phyloP scores from a whole-genome alignment of 2,113 vertebrate genomes.

The Microtus pennsylvanicus region DNA sequence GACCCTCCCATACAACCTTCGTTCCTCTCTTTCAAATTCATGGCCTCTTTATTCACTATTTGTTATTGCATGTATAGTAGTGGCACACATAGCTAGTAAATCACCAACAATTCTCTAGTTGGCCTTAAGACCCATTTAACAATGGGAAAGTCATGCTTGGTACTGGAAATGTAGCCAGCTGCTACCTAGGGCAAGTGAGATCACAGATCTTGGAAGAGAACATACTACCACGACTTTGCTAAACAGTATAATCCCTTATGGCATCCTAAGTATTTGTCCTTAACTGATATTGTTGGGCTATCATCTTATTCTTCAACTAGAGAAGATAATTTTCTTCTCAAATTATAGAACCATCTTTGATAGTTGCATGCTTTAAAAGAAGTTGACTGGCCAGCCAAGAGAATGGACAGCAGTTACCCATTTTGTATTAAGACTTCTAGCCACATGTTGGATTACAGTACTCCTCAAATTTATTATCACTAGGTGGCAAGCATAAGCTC shows the following conservation, averaged over 20 bases:
- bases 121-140: neutral
- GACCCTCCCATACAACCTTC: neutral
- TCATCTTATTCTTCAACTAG: slow-evolving; percentile 43
- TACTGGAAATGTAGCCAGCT: neutral
- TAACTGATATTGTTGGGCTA: slow-evolving; percentile 76
- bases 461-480: neutral
- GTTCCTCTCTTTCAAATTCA: neutral
- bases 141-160: neutral
- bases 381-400: neutral
- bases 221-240: neutral
- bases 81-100: neutral
- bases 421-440: slow-evolving; percentile 7
- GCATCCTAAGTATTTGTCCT: neutral
- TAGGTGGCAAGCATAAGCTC: neutral
- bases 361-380: slow-evolving; percentile 1
- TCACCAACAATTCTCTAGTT: neutral
- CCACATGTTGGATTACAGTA: neutral
- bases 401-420: neutral
- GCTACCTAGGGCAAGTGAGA: neutral
- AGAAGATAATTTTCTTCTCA: slow-evolving; percentile 53
- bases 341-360: slow-evolving; percentile 17
- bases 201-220: neutral
- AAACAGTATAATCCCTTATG: neutral
- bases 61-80: neutral
- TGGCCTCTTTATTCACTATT: neutral